Evolutionary conservation across 2,888 invertebrate genomes (phyloP).

Genomic region (Gnatocerus cornutus): DNA sequence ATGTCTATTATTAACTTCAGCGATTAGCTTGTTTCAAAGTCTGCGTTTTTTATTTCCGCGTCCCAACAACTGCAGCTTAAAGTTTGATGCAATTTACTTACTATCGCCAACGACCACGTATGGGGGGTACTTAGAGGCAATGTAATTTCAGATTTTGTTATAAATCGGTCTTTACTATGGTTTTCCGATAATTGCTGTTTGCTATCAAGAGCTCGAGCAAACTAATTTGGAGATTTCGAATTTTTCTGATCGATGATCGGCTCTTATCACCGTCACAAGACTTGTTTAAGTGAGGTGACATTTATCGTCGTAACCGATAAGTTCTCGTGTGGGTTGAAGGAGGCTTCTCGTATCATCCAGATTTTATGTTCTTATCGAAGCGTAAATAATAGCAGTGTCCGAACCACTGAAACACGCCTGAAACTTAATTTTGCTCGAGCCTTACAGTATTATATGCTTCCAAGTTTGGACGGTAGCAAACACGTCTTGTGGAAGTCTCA

Average conservation of each 20-base stretch:
- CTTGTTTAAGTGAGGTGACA: slow-evolving; percentile 36
- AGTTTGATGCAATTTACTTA: too few relatives aligned
- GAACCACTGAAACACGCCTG: slow-evolving; percentile 24
- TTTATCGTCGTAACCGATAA: slow-evolving; percentile 40
- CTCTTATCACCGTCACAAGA: slow-evolving; percentile 34
- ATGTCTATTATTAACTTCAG: too few relatives aligned
- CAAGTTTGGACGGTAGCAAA: slow-evolving; percentile 23
- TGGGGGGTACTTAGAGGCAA: too few relatives aligned
- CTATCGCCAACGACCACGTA: too few relatives aligned
- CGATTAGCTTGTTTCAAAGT: too few relatives aligned
- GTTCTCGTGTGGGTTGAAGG: slow-evolving; percentile 25
- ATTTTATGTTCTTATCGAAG: slow-evolving; percentile 30
- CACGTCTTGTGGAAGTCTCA: slow-evolving; percentile 37
- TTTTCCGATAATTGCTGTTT: too few relatives aligned
- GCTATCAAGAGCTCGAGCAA: too few relatives aligned
- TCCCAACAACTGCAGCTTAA: too few relatives aligned
- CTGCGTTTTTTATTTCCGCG: too few relatives aligned
- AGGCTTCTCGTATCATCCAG: slow-evolving; percentile 22
- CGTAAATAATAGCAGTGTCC: slow-evolving; percentile 32
- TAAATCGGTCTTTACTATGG: too few relatives aligned
- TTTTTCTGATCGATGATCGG: slow-evolving; percentile 20
- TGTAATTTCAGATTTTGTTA: too few relatives aligned
- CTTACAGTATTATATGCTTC: slow-evolving; percentile 22
- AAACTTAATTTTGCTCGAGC: slow-evolving; percentile 34
- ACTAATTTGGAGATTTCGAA: not conserved